These are phyloP conservation scores for Hemicentrotus pulcherrimus DNA, from an alignment of 35 echinoderm and acorn worm species.

Conservation along the genomic window DNA sequence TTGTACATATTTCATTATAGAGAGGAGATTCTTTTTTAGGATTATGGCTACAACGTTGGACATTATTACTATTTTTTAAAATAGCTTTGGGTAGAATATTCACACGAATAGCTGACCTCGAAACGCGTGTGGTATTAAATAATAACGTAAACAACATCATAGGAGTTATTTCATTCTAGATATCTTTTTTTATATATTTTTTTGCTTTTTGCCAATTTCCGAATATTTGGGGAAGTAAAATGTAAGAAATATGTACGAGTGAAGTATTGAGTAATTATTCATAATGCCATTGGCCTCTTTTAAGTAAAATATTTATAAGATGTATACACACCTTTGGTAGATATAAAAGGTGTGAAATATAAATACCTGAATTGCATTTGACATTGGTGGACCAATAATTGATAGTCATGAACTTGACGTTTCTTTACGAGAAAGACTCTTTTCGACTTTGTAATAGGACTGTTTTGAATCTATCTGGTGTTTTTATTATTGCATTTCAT, in stretches of 20 bases:
- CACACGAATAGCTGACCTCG: neutral
- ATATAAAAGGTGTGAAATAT: too few species aligned
- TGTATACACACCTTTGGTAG: too few species aligned
- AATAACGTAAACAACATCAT: neutral
- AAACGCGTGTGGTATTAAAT: neutral
- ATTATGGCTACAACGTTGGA: neutral
- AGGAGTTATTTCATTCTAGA: neutral
- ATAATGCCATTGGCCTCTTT: too few species aligned
- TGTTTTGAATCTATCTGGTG: too few species aligned
- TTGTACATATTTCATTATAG: constrained; percentile 1
- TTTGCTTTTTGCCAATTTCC: neutral
- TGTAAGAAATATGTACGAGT: neutral
- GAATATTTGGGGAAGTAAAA: neutral
- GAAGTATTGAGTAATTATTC: neutral
- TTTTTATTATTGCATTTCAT: too few species aligned
- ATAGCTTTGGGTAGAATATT: neutral
- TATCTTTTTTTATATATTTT: neutral
- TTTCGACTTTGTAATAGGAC: too few species aligned
- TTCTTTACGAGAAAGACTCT: too few species aligned
- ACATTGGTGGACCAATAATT: too few species aligned
- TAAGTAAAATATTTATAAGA: too few species aligned
- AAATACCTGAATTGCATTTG: too few species aligned
- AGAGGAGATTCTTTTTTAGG: neutral
- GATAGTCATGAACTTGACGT: too few species aligned
- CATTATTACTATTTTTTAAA: neutral